These are phyloP conservation scores for Porites divaricata DNA, from an alignment of 92 coral and sea anemone genomes.

Conservation along the genomic window DNA sequence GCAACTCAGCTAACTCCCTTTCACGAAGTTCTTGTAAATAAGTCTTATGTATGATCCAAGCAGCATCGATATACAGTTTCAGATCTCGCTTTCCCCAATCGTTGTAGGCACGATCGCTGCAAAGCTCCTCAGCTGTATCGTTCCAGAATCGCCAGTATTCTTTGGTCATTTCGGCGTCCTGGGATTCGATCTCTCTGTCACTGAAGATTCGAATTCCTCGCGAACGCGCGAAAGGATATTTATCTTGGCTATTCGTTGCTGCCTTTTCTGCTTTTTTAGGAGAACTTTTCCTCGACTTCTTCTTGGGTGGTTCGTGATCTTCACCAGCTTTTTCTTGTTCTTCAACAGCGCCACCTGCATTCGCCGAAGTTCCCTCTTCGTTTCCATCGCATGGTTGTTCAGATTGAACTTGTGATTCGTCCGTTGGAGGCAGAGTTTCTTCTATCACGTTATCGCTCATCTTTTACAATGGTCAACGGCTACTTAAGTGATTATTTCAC, in stretches of 20 bases:
- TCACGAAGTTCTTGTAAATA: conserved; percentile 90
- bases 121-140: conserved; percentile 94
- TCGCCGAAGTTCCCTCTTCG: conserved; percentile 6
- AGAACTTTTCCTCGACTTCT: conserved; percentile 54
- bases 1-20: conserved; percentile 76
- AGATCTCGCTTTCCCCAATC: conserved; percentile 99
- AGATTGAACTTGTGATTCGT: conserved; percentile 18
- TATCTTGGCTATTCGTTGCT: conserved; percentile 64
- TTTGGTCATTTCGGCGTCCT: conserved; percentile 98
- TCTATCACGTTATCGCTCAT: conserved; percentile 34
- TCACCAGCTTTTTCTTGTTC: conserved; percentile 17
- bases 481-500: neutral
- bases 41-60: conserved; percentile 98
- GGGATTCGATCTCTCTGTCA: conserved; percentile 96
- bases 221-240: conserved; percentile 87
- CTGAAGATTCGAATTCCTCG: conserved; percentile 96
- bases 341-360: conserved; percentile 25
- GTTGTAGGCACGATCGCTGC: conserved; percentile 98
- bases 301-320: conserved; percentile 50
- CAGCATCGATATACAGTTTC: conserved; percentile 97
- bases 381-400: conserved; percentile 7
- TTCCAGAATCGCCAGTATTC: conserved; percentile 99
- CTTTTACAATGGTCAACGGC: neutral
- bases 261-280: conserved; percentile 46
- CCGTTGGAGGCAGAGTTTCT: conserved; percentile 6